phyloP scores from a whole-genome alignment of 1,140 invertebrate genomes.

The Phenacoccus solenopsis region DNA sequence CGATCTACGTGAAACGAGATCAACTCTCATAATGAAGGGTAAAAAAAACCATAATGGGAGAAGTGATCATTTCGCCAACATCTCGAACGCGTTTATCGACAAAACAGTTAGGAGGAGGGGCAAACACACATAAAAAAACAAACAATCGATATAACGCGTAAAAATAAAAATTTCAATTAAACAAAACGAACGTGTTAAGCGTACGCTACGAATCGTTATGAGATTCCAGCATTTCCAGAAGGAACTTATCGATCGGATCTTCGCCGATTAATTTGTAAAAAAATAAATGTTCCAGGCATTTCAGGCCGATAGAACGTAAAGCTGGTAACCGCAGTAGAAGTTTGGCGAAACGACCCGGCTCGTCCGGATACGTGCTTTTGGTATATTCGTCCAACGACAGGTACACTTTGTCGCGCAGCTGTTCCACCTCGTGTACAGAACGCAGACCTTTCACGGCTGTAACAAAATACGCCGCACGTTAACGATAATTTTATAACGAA shows the following conservation, averaged over 20 bases:
- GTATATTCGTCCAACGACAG: slow-evolving; percentile 90
- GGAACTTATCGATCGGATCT: slow-evolving; percentile 51
- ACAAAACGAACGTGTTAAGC: neutral
- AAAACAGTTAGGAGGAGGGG: neutral
- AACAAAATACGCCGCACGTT: slow-evolving; percentile 26
- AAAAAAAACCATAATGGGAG: neutral
- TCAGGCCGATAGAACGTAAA: slow-evolving; percentile 86
- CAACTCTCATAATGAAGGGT: too few relatives aligned
- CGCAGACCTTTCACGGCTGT: slow-evolving; percentile 78
- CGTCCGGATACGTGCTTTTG: slow-evolving; percentile 67
- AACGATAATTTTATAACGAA: too few relatives aligned
- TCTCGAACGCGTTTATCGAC: neutral
- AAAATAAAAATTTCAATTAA: neutral
- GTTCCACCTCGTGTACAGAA: slow-evolving; percentile 67
- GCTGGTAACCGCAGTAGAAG: slow-evolving; percentile 83
- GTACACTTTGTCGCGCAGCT: slow-evolving; percentile 86
- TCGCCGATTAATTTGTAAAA: slow-evolving; percentile 85
- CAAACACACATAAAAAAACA: neutral
- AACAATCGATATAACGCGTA: neutral
- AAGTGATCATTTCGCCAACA: neutral
- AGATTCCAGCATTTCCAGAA: slow-evolving; percentile 55
- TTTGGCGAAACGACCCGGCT: slow-evolving; percentile 89
- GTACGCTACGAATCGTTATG: slow-evolving; percentile 12
- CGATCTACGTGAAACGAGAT: too few relatives aligned
- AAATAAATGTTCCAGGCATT: slow-evolving; percentile 90